Conservation (phyloP, 1,140 invertebrate species). For the Hyphantria cunea region DNA sequence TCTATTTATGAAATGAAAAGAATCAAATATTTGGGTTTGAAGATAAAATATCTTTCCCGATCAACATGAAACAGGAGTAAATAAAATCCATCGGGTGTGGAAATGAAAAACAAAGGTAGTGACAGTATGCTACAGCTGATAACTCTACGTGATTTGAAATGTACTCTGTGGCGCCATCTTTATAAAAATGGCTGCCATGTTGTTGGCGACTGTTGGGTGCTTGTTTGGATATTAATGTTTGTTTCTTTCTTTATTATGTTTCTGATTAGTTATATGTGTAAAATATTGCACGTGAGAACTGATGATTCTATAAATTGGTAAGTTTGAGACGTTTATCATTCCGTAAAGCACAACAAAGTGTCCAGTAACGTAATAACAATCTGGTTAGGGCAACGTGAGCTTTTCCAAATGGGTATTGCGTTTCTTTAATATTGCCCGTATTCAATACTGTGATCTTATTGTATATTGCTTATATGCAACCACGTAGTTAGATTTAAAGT, state of each 20-base stretch:
- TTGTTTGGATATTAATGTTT: slow-evolving; percentile 74
- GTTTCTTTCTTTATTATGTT: slow-evolving; percentile 65
- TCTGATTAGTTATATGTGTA: slow-evolving; percentile 44
- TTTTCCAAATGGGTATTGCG: slow-evolving; percentile 38
- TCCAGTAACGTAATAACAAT: slow-evolving; percentile 56
- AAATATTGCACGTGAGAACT: slow-evolving; percentile 41
- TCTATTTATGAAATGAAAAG: too few relatives aligned
- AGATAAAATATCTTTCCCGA: too few relatives aligned
- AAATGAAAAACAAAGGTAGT: too few relatives aligned
- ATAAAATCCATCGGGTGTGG: too few relatives aligned
- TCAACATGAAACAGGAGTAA: too few relatives aligned
- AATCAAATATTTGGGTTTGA: too few relatives aligned
- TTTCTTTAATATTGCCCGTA: slow-evolving; percentile 16
- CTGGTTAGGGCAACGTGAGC: slow-evolving; percentile 63
- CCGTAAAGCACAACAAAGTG: slow-evolving; percentile 9
- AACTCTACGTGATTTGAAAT: too few relatives aligned
- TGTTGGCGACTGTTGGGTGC: slow-evolving; percentile 76
- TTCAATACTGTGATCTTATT: neutral
- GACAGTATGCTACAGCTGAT: too few relatives aligned
- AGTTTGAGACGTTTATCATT: slow-evolving; percentile 39
- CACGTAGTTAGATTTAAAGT: slow-evolving; percentile 12
- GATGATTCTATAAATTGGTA: slow-evolving; percentile 53
- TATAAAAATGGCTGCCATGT: slow-evolving; percentile 76
- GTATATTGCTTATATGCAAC: slow-evolving; percentile 17
- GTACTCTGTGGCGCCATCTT: slow-evolving; percentile 56